These are phyloP conservation scores for Diogma glabrata DNA, from an alignment of 2,888 invertebrate genomes.

Conservation along the genomic window DNA sequence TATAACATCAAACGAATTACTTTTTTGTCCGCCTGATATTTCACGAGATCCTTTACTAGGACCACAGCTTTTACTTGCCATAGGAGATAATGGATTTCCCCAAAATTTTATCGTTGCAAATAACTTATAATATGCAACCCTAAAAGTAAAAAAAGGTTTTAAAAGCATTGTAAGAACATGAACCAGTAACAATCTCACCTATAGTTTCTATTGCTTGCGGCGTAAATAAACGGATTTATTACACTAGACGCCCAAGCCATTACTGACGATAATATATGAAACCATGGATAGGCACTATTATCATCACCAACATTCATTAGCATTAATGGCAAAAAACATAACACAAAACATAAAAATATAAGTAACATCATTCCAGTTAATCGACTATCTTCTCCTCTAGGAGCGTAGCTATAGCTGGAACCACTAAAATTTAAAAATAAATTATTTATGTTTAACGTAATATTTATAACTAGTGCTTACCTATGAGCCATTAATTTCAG, in stretches of 20 bases:
- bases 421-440: neutral
- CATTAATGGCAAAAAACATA: constrained; percentile 81
- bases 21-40: constrained; percentile 29
- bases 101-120: constrained; percentile 33
- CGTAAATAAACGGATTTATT: constrained; percentile 82
- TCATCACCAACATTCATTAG: constrained; percentile 80
- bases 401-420: neutral
- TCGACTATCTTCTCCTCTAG: constrained; percentile 67
- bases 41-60: constrained; percentile 34
- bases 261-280: constrained; percentile 74
- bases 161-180: neutral
- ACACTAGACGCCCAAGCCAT: constrained; percentile 85
- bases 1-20: constrained; percentile 27
- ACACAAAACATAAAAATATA: constrained; percentile 75
- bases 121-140: constrained; percentile 34
- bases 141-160: constrained; percentile 14
- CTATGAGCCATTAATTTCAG: constrained; percentile 60
- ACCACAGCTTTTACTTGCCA: constrained; percentile 34
- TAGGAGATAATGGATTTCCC: constrained; percentile 34
- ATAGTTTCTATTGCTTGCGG: constrained; percentile 78
- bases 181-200: constrained; percentile 27
- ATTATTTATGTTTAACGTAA: no score
- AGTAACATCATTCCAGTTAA: constrained; percentile 77
- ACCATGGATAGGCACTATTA: constrained; percentile 54
- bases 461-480: constrained; percentile 40